These are phyloP conservation scores for Thinocorus orbignyianus DNA, from an alignment of 2,113 vertebrate genomes.

Conservation along the genomic window DNA sequence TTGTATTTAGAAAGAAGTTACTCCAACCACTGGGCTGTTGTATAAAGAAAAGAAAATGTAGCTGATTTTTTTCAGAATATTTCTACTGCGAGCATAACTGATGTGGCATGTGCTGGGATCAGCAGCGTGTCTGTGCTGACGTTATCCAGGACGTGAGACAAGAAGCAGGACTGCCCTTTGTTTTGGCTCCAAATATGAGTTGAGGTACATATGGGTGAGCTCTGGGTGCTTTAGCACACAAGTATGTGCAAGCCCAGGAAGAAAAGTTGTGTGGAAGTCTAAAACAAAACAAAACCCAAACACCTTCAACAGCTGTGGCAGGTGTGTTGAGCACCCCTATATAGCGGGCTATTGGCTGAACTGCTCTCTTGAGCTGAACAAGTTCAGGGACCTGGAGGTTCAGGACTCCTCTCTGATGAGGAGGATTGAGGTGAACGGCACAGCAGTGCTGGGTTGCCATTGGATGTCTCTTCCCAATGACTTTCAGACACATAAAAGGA, in stretches of 20 bases:
- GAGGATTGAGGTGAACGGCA: not conserved
- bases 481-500: not conserved
- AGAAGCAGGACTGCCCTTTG: not conserved
- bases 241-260: not conserved
- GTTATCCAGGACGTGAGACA: not conserved
- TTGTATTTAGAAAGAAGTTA: not conserved
- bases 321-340: rapidly evolving
- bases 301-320: not conserved
- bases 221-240: not conserved
- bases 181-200: not conserved
- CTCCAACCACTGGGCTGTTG: not conserved
- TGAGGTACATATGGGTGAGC: not conserved
- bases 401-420: not conserved
- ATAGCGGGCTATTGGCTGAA: not conserved
- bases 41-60: not conserved
- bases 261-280: not conserved
- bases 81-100: not conserved
- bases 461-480: not conserved
- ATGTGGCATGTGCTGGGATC: not conserved
- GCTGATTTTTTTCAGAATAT: not conserved
- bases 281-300: not conserved
- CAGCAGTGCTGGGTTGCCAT: not conserved
- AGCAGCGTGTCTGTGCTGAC: not conserved
- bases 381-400: not conserved
- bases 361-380: not conserved